phyloP scores from a whole-genome alignment of 2,113 vertebrate species.

The Nanorana parkeri region DNA sequence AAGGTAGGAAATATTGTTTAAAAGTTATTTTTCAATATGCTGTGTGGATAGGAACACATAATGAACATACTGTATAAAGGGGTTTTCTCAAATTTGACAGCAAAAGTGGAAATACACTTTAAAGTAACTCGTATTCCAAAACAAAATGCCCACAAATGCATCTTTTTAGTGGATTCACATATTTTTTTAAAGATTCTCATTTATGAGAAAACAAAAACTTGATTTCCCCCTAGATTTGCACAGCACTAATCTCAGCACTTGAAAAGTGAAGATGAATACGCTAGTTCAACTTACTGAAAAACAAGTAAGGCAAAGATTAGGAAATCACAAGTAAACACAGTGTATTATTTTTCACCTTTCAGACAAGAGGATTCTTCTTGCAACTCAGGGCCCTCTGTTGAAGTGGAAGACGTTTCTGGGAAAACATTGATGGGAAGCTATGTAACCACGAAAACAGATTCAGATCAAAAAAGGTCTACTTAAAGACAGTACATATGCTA shows the following conservation, averaged over 20 bases:
- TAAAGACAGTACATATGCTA: conserved; percentile 74
- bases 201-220: conserved; percentile 8
- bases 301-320: conserved; percentile 10
- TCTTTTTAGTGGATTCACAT: not conserved
- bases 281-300: not conserved
- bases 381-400: conserved; percentile 42
- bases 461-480: conserved; percentile 76
- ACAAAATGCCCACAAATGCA: conserved; percentile 8
- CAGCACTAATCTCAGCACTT: conserved; percentile 1
- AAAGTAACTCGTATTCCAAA: not conserved
- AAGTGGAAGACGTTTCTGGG: conserved; percentile 27
- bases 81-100: too few relatives aligned
- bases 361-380: conserved; percentile 12
- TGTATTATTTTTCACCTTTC: conserved; percentile 24
- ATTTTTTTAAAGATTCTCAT: not conserved
- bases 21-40: too few relatives aligned
- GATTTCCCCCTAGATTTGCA: not conserved
- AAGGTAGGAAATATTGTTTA: too few relatives aligned
- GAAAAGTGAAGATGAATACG: not conserved
- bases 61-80: too few relatives aligned
- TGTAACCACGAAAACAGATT: conserved; percentile 66
- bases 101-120: too few relatives aligned
- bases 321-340: not conserved
- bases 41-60: too few relatives aligned
- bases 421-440: conserved; percentile 45